Base-by-base conservation (phyloP, 2,797 vertebrate genomes). In the Sebastes melanostomus region DNA sequence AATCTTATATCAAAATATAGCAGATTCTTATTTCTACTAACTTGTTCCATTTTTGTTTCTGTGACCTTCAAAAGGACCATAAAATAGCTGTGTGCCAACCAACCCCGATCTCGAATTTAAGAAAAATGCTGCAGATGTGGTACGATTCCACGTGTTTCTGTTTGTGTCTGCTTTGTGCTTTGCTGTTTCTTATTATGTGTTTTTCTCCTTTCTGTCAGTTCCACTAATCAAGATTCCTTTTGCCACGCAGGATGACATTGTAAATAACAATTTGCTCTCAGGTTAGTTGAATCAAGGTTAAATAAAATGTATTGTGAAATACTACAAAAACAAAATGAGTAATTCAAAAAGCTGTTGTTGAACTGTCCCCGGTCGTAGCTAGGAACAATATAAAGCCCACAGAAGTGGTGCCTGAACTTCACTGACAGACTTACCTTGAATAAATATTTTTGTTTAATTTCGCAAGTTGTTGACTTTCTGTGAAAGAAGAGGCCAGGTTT, bases 281-380 rank as follows among this genome's bases (percentile, higher is more conserved):
- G 56, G 20, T 74, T 72, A 24, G 22, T 66, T 79, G 20, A 54
- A 55, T 73, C 18, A 62, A 81, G 71, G 69, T 82, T 72, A 62
- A 77, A 78, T 46, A 29, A 80, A 78, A 73, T 61, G 7, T 71
- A 59, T 54, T 50, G 29, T 16, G 20, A 60, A 60, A 22, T 60
- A 29, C 24, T 12, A 24, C 29, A 55, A 77, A 68, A 77, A 55
- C 11, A 8, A 68, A 66, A 77, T 24, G 6, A 58, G 27, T 3
- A 14, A 52, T 27, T 20, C 22, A 76, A 70, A 66, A 69, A 72
- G 36, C 55, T 30, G 60, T n/a, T 36, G 14, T 55, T 55, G 10
- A 78, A 66, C n/a, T 30, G 14, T 66, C 13, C 32, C 3, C 0
- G 0, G 22, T 71, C 24, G 34, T 8, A 34, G 25, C 27, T 12